Conservation (phyloP, 1,140 invertebrate genomes). For the Drosophila novamexicana region DNA sequence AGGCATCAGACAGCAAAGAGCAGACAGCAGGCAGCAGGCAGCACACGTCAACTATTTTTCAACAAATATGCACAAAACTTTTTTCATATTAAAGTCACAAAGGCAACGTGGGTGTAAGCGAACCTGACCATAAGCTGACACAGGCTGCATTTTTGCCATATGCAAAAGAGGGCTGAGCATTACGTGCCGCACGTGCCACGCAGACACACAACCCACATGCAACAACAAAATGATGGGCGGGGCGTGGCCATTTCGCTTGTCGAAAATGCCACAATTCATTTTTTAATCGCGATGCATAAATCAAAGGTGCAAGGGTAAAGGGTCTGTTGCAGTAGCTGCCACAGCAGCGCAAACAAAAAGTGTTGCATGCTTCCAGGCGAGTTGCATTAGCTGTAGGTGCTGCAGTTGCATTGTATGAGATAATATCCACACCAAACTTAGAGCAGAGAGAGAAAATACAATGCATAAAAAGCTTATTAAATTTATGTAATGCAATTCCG, state of each 20-base stretch:
- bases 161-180: conserved; percentile 46
- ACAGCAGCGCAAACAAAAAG: conserved; percentile 33
- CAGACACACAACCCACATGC: conserved; percentile 12
- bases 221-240: conserved; percentile 43
- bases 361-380: conserved; percentile 46
- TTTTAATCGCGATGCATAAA: conserved; percentile 82
- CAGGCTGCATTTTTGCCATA: conserved; percentile 50
- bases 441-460: too few species aligned
- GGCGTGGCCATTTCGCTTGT: conserved; percentile 58
- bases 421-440: too few species aligned
- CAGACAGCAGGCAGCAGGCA: conserved; percentile 5
- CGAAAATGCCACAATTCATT: conserved; percentile 82
- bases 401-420: conserved; percentile 27
- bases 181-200: conserved; percentile 57
- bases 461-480: not conserved
- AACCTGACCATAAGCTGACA: conserved; percentile 51
- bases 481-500: not conserved
- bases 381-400: conserved; percentile 34
- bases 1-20: conserved; percentile 6
- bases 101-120: conserved; percentile 2
- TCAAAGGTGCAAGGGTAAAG: conserved; percentile 60
- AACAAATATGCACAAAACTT: conserved; percentile 55
- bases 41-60: conserved; percentile 54
- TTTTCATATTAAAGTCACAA: conserved; percentile 56
- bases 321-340: not conserved